Percentiles rank a stretch among this genome's conserved stretches.
phyloP scores from a whole-genome alignment of 2,888 invertebrate genomes.

The Oscheius sp. region DNA sequence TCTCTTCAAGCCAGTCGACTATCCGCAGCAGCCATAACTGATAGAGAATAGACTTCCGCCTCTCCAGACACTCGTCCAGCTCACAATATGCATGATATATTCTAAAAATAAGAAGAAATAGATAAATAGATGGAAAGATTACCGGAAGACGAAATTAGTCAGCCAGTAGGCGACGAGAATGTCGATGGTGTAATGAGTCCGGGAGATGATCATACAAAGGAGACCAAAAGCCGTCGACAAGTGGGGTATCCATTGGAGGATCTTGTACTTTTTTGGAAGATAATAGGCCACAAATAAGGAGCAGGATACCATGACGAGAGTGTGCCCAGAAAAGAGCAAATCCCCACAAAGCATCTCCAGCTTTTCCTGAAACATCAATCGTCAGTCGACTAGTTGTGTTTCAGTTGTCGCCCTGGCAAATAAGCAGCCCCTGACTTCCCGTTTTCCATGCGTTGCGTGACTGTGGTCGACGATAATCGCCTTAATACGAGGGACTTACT shows the following conservation, averaged over 20 bases:
- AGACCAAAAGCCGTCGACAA: constrained; percentile 49
- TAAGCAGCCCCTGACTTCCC: not conserved
- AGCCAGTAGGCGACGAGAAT: constrained; percentile 66
- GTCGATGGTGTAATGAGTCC: constrained; percentile 67
- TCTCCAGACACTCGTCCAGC: constrained; percentile 56
- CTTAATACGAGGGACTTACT: constrained; percentile 41
- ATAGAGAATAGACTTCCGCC: constrained; percentile 51
- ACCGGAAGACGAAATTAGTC: constrained; percentile 61
- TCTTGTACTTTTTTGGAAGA: constrained; percentile 48
- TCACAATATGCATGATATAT: constrained; percentile 63
- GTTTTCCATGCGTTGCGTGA: not conserved
- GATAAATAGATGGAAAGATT: not conserved
- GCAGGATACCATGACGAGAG: constrained; percentile 59
- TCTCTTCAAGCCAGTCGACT: constrained; percentile 61
- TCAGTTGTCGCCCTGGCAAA: not conserved
- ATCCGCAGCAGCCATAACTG: constrained; percentile 50
- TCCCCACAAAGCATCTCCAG: constrained; percentile 64
- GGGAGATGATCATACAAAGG: constrained; percentile 61
- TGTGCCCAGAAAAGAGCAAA: constrained; percentile 65
- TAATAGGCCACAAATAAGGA: constrained; percentile 59
- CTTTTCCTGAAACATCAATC: constrained; percentile 51
- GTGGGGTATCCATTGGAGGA: constrained; percentile 47
- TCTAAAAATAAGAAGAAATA: constrained; percentile 36
- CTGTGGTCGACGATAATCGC: not conserved
- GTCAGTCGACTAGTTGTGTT: not conserved